Evolutionary conservation across 2,888 invertebrate genomes (phyloP), one percentile per base, ranked within the genome.

Genomic region (Drosophila quinaria): DNA sequence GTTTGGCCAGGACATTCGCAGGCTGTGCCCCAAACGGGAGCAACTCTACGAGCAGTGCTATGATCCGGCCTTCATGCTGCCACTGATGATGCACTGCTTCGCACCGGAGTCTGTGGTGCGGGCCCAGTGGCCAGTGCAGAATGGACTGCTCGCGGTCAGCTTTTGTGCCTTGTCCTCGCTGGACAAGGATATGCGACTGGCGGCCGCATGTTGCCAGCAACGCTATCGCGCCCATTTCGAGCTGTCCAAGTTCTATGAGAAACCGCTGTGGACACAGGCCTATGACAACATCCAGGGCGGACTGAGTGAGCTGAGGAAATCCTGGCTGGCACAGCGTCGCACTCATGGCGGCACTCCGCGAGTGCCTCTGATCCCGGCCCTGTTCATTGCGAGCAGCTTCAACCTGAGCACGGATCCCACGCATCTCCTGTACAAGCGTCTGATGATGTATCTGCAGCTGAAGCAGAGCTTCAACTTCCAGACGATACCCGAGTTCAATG

Each of bases 401-500:
- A 94, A 95, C 86, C 94, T 97, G 6, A 94, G 97, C 70, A 95
- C 96, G 0, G 95, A 96, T 69, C 97, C 98, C 0, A 94, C 94
- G 42, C 95, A 97, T 84, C 94, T 95, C 0, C 94, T 98, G 81
- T 98, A 97, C 92, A 94, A 95, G 78, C 95, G 96, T 0, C 93
- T 98, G n/a, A 96, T 96, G 90, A 94, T 95, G 84, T 97, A 96
- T 91, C 93, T 97, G 39, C 94, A 96, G 86, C 95, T 96, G 2
- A 97, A 97, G 91, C 95, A 96, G 11, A 94, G 94, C 9, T 94
- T 98, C 15, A 95, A 97, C 90, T 93, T 98, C 15, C 94, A 94
- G 13, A 94, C 95, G 3, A 95, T 98, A n/a, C 98, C 98, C 0
- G 98, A 98, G 91, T 96, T 98, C 88, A 95, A 97, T 69, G 95